These are phyloP conservation scores for Poecile montanus DNA, from an alignment of 2,797 vertebrate species.

Conservation along the genomic window DNA sequence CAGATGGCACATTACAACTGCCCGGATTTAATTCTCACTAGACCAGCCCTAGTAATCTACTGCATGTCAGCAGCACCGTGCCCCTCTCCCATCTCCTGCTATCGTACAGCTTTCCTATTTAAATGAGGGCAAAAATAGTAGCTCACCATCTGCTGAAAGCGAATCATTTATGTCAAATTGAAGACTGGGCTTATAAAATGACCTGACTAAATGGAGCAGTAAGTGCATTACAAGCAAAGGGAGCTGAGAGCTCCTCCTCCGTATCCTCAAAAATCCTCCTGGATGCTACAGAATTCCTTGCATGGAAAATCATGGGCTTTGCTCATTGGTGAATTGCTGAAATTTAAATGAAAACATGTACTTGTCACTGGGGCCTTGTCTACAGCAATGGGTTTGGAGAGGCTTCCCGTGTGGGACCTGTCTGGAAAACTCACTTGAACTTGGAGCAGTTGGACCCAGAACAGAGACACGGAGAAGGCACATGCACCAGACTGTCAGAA, in stretches of 20 bases:
- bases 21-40: conserved; percentile 59
- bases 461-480: rapidly evolving
- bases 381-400: background rate
- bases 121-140: conserved; percentile 65
- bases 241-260: background rate
- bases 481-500: background rate
- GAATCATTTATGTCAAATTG: conserved; percentile 56
- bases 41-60: conserved; percentile 56
- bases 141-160: conserved; percentile 67
- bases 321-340: background rate
- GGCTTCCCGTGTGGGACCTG: background rate
- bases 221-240: background rate
- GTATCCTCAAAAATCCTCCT: conserved; percentile 32
- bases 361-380: background rate
- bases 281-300: background rate
- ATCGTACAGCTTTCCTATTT: conserved; percentile 39
- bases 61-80: background rate
- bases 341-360: background rate
- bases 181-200: conserved; percentile 53
- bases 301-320: background rate
- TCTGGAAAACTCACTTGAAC: background rate
- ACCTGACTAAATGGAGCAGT: conserved; percentile 54
- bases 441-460: background rate
- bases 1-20: conserved; percentile 57
- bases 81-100: conserved; percentile 47